These are phyloP conservation scores for Lagothrix lagotricha DNA, from an alignment of 2,797 vertebrate species.

Conservation along the genomic window DNA sequence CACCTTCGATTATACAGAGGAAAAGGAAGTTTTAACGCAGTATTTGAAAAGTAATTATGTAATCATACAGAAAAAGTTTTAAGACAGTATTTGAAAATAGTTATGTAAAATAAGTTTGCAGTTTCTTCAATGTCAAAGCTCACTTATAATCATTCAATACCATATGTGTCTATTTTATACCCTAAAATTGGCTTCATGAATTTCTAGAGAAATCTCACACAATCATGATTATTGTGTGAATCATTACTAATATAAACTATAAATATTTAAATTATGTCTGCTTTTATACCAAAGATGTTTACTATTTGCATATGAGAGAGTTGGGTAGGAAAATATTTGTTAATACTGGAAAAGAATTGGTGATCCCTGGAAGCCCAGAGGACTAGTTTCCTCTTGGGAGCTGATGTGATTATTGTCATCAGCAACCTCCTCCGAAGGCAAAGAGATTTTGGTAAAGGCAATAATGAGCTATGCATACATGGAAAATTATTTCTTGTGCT, in stretches of 20 bases:
- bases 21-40: background rate
- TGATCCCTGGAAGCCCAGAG: background rate
- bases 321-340: background rate
- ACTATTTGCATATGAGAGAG: background rate
- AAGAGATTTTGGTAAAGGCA: slow-evolving; percentile 3
- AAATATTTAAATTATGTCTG: slow-evolving; percentile 19
- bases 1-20: background rate
- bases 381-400: background rate
- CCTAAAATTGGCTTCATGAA: background rate
- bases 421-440: background rate
- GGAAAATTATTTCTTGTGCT: background rate
- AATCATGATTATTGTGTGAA: slow-evolving; percentile 26
- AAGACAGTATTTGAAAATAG: background rate
- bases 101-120: background rate
- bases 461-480: background rate
- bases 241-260: background rate
- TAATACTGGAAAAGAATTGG: background rate
- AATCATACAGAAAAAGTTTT: background rate
- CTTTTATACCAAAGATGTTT: background rate
- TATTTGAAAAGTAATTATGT: background rate
- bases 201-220: slow-evolving; percentile 15
- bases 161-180: background rate
- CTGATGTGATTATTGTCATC: background rate
- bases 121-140: background rate
- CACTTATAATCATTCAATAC: background rate